Conservation (phyloP, 2,113 vertebrate genomes). For the Pontoporia blainvillei region DNA sequence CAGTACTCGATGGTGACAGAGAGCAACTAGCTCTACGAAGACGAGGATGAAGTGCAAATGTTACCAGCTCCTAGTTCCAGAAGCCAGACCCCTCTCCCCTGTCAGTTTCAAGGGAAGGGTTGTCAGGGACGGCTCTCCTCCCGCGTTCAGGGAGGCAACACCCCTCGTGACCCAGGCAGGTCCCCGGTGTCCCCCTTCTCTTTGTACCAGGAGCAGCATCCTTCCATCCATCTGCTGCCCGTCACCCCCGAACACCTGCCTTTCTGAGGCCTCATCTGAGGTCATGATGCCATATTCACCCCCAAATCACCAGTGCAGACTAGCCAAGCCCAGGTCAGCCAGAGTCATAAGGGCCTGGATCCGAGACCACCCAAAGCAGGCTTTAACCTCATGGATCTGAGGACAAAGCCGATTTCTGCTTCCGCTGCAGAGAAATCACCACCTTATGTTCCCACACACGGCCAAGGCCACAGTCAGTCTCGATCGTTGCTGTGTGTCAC, state of each 20-base stretch:
- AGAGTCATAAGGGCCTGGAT: not conserved
- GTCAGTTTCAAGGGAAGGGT: not conserved
- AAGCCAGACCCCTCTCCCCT: not conserved
- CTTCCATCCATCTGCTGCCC: not conserved
- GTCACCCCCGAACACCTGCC: not conserved
- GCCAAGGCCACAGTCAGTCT: not conserved
- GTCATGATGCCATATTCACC: not conserved
- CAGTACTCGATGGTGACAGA: not conserved
- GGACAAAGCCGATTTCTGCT: not conserved
- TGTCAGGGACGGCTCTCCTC: not conserved
- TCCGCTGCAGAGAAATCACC: not conserved
- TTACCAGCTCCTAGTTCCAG: not conserved
- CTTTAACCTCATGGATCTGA: not conserved
- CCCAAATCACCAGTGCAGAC: not conserved
- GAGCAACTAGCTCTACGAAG: not conserved
- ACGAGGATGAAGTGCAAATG: not conserved
- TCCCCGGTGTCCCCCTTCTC: not conserved
- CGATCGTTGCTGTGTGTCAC: not conserved
- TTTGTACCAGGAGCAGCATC: not conserved
- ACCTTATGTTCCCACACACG: rapidly evolving
- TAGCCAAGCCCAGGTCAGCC: not conserved
- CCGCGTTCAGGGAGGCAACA: not conserved
- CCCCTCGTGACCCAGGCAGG: not conserved
- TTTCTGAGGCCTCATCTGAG: not conserved
- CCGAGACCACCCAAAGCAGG: not conserved